These are phyloP conservation scores for Turdus rufiventris DNA, from an alignment of 2,113 vertebrate species.

Conservation along the genomic window DNA sequence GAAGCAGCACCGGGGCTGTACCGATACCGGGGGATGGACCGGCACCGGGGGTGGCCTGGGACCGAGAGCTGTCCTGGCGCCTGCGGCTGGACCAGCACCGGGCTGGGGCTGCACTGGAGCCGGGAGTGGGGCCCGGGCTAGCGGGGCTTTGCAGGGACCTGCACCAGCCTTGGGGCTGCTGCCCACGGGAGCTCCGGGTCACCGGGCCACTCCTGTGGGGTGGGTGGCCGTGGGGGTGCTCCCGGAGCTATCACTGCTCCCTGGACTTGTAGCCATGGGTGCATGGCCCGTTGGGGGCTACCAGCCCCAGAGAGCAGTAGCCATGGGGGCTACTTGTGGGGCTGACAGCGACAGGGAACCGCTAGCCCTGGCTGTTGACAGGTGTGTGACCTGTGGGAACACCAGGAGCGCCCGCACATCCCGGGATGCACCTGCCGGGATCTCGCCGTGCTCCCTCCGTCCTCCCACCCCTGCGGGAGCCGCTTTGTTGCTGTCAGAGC, in stretches of 20 bases:
- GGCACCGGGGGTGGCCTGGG: neutral
- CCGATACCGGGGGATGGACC: neutral
- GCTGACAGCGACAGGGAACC: neutral
- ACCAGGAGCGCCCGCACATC: neutral
- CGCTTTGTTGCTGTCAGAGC: neutral
- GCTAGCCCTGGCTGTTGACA: neutral
- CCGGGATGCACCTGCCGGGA: neutral
- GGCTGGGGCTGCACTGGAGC: neutral
- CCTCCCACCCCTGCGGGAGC: neutral
- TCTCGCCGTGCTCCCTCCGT: neutral
- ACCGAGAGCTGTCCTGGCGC: neutral
- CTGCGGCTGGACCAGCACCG: neutral
- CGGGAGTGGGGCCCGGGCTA: neutral
- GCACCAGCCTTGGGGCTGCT: neutral
- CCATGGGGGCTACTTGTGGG: neutral
- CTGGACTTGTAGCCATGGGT: neutral
- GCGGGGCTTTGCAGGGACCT: neutral
- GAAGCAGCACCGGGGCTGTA: neutral
- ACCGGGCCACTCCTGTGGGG: accelerated
- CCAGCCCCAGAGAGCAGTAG: neutral
- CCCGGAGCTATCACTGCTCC: neutral
- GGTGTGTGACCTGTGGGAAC: neutral
- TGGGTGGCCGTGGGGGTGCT: neutral
- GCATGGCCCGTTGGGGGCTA: neutral
- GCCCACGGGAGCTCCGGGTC: neutral